Conservation (phyloP, 1,140 invertebrate species). For the Zaprionus taronus region DNA sequence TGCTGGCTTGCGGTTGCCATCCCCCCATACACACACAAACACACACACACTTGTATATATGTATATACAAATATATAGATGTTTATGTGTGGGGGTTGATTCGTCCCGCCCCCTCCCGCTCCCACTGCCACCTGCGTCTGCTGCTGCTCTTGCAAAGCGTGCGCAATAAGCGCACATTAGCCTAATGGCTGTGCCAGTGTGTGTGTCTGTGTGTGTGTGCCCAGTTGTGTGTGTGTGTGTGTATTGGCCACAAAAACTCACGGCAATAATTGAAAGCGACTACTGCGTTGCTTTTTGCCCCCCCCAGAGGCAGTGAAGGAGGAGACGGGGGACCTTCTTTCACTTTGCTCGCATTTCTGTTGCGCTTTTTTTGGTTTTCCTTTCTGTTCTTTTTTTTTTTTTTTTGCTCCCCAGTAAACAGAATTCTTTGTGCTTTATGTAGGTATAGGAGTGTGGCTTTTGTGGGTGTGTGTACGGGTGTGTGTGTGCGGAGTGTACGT, state of each 20-base stretch:
- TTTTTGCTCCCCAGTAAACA: slow-evolving; percentile 18
- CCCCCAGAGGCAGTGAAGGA: background rate
- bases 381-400: slow-evolving; percentile 15
- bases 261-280: slow-evolving; percentile 59
- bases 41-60: background rate
- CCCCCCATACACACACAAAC: background rate
- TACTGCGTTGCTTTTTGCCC: slow-evolving; percentile 49
- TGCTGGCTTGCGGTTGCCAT: slow-evolving; percentile 54
- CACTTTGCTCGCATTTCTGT: slow-evolving; percentile 40
- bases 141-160: slow-evolving; percentile 64
- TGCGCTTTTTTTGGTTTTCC: slow-evolving; percentile 42
- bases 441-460: slow-evolving; percentile 17
- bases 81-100: slow-evolving; percentile 31
- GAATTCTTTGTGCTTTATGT: slow-evolving; percentile 16
- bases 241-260: slow-evolving; percentile 56
- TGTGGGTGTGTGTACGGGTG: slow-evolving; percentile 29
- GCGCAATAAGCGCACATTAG: slow-evolving; percentile 82
- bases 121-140: slow-evolving; percentile 52
- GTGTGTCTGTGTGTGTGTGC: slow-evolving; percentile 30
- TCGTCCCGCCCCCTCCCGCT: background rate
- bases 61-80: background rate
- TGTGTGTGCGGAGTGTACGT: slow-evolving; percentile 42
- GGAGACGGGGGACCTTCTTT: slow-evolving; percentile 19
- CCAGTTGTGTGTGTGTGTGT: slow-evolving; percentile 17
- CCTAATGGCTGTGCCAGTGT: slow-evolving; percentile 69